Evolutionary conservation across 2,113 vertebrate species (phyloP), one percentile per base, ranked within the genome.

Genomic region (Pavo muticus): DNA sequence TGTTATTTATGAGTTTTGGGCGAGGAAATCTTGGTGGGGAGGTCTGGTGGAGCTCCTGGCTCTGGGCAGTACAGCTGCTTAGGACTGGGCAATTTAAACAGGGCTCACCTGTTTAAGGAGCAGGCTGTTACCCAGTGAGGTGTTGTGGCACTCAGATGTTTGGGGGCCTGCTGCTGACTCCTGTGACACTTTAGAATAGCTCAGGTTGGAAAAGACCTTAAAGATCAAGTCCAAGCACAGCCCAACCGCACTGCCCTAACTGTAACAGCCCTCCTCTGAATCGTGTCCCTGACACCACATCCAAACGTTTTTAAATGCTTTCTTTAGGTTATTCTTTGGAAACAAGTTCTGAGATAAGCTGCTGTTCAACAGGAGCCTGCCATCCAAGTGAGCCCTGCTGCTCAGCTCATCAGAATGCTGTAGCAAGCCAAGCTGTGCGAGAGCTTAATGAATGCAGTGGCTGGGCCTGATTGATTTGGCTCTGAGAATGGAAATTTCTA

Each of bases 71-170:
- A 11, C 14, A 21, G 23, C n/a, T n/a, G 3, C 39, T 23, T 3
- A 45, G 56, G 59, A 42, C 54, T 27, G 61, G 64, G 21, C 32
- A 71, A 27, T 64, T 14, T n/a, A 32, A 75, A 14, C 5, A 1
- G 3, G 0, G 0, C 4, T 52, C 6, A 19, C 47, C 32, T 32
- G 23, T 24, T 52, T 19, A 56, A 27, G 13, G 35, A 27, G 1
- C 8, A 69, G 50, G 6, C 64, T 17, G 3, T 61, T 24, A 21
- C 9, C 17, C 60, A 48, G 47, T 2, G 6, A 32, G 39, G 3
- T 24, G 20, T 2, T 40, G 24, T 3, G 25, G 42, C 37, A 10
- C 21, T 61, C 10, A 0, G 35, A 4, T 76, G 8, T 39, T 56
- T 57, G n/a, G 45, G 65, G 39, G n/a, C 60, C 60, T 75, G 65